Conservation (phyloP, 2,888 invertebrate genomes). For the Subacronicta megacephala region DNA sequence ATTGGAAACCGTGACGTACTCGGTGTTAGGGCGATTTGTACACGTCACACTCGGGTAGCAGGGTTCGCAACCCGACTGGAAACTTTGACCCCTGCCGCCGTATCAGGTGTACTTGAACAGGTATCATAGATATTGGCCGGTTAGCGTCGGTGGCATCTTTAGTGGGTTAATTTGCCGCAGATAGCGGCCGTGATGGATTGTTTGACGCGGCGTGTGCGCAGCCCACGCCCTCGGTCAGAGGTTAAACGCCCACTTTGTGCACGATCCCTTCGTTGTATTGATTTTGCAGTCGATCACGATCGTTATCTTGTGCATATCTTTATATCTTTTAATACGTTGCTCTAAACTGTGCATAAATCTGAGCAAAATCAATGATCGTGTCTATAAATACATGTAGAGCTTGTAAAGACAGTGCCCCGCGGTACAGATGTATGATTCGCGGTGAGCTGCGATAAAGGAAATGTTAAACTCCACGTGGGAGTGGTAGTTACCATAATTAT, state of each 20-base stretch:
- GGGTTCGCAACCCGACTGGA: constrained; percentile 55
- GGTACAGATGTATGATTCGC: constrained; percentile 62
- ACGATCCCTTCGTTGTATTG: constrained; percentile 84
- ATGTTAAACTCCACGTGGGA: constrained; percentile 62
- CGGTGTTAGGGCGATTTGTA: constrained; percentile 78
- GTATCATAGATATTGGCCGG: constrained; percentile 64
- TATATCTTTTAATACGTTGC: constrained; percentile 63
- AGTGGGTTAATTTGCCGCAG: constrained; percentile 83
- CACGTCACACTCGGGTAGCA: constrained; percentile 77
- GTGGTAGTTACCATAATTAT: constrained; percentile 66
- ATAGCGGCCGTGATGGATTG: constrained; percentile 84
- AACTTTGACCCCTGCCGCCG: constrained; percentile 47
- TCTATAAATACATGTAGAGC: constrained; percentile 57
- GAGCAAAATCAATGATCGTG: constrained; percentile 50
- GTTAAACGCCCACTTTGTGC: constrained; percentile 87
- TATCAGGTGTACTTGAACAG: constrained; percentile 37
- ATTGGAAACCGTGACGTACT: constrained; percentile 81
- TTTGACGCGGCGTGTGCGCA: constrained; percentile 79
- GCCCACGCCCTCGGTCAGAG: constrained; percentile 79
- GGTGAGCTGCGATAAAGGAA: constrained; percentile 61
- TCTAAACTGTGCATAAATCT: constrained; percentile 46
- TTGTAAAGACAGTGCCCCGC: constrained; percentile 59
- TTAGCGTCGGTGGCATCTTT: constrained; percentile 74
- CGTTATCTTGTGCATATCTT: constrained; percentile 70
- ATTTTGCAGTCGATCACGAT: constrained; percentile 84